These are phyloP conservation scores for Stenichneumon culpator DNA, from an alignment of 2,888 invertebrate genomes.

Conservation along the genomic window DNA sequence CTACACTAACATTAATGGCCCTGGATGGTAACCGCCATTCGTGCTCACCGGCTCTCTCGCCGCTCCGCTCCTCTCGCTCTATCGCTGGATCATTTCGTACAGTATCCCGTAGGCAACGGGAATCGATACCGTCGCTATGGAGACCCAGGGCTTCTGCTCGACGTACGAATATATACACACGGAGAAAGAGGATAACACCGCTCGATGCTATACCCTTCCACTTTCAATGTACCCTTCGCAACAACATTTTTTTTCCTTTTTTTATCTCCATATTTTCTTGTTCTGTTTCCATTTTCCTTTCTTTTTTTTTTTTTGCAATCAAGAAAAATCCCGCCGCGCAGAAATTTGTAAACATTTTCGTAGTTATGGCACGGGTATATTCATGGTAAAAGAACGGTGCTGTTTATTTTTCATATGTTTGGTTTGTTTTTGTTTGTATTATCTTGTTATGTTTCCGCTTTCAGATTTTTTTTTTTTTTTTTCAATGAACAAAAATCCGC, in stretches of 20 bases:
- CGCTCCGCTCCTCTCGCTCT: slow-evolving; percentile 54
- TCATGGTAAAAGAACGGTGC: no score
- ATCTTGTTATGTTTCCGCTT: no score
- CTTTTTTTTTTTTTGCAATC: no score
- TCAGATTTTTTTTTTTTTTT: no score
- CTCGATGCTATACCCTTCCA: slow-evolving; percentile 4
- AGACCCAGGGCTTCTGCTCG: slow-evolving; percentile 76
- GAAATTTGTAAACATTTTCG: no score
- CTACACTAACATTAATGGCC: slow-evolving; percentile 70
- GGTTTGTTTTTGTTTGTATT: no score
- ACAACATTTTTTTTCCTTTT: not conserved
- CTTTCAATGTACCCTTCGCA: slow-evolving; percentile 22
- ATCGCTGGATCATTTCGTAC: slow-evolving; percentile 72
- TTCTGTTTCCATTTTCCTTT: no score
- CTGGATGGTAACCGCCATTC: slow-evolving; percentile 65
- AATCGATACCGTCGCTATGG: slow-evolving; percentile 84
- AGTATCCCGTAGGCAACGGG: slow-evolving; percentile 73
- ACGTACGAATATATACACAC: slow-evolving; percentile 73
- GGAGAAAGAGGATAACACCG: slow-evolving; percentile 26
- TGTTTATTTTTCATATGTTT: no score
- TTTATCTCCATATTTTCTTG: not conserved
- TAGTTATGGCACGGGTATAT: no score
- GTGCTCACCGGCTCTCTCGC: slow-evolving; percentile 59
- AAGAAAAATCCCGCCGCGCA: no score
- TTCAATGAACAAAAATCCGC: no score